These are phyloP conservation scores for Ariolimax columbianus DNA, from an alignment of 2,888 invertebrate species.

Conservation along the genomic window DNA sequence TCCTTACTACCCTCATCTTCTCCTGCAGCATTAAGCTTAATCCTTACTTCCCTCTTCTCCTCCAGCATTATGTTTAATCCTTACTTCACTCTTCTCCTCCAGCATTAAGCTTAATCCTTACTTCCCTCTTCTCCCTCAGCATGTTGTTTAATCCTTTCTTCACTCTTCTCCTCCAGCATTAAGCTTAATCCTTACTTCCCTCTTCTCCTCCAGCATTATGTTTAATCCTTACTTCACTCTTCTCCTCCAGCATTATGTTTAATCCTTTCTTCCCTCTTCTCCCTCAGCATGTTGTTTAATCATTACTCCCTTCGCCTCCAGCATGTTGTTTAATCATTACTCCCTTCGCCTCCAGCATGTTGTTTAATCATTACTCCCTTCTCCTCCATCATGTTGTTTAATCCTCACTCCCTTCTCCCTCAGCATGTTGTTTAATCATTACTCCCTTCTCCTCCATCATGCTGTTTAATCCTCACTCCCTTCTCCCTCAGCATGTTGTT, in stretches of 20 bases:
- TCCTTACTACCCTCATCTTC: too few relatives aligned
- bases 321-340: not conserved
- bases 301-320: not conserved
- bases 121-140: too few relatives aligned
- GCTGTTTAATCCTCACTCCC: not conserved
- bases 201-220: not conserved
- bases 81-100: not conserved
- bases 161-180: not conserved
- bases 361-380: not conserved
- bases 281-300: not conserved
- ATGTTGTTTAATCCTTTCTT: too few relatives aligned
- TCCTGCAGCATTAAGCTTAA: too few relatives aligned
- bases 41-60: too few relatives aligned
- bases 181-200: not conserved
- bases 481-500: not conserved
- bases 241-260: not conserved
- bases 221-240: not conserved
- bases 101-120: not conserved
- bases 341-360: not conserved
- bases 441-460: not conserved
- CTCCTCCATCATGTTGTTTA: not conserved
- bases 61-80: not conserved
- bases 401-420: not conserved
- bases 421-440: not conserved
- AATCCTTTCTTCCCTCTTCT: not conserved